A percentile compares a stretch with the other conserved stretches of the same genome.
phyloP scores from a whole-genome alignment of 1,140 invertebrate genomes.

The Achroia grisella region DNA sequence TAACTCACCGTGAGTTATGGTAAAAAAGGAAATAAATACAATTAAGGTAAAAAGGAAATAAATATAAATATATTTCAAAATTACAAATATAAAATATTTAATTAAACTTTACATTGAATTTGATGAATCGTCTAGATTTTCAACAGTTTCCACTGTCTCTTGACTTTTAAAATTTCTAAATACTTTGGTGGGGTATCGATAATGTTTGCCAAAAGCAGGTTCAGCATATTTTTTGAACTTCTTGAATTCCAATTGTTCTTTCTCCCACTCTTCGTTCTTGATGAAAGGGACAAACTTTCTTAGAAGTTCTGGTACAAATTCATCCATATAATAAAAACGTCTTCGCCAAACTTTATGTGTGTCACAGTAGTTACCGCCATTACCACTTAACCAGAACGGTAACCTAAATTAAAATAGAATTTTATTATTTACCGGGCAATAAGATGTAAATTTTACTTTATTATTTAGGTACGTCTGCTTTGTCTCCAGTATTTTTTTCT shows the following conservation, averaged over 20 bases:
- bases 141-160: constrained; percentile 29
- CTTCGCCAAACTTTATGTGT: constrained; percentile 44
- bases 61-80: no score
- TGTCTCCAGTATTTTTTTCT: no score
- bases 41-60: no score
- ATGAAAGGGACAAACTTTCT: constrained; percentile 30
- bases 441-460: no score
- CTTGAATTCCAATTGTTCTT: constrained; percentile 35
- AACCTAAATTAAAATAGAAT: constrained; percentile 21
- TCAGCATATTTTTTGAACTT: constrained; percentile 41
- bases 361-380: constrained; percentile 31
- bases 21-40: no score
- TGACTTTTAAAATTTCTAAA: constrained; percentile 35
- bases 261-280: constrained; percentile 35
- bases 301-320: constrained; percentile 45
- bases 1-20: no score
- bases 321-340: constrained; percentile 48
- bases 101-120: neutral
- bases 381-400: constrained; percentile 40
- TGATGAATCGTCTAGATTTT: constrained; percentile 13
- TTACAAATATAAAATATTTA: no score
- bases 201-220: constrained; percentile 43
- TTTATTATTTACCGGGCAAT: neutral
- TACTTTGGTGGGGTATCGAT: constrained; percentile 26
- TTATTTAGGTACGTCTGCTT: no score